Evolutionary conservation across 2,888 invertebrate species (phyloP).

Genomic region (Melanchra persicariae): DNA sequence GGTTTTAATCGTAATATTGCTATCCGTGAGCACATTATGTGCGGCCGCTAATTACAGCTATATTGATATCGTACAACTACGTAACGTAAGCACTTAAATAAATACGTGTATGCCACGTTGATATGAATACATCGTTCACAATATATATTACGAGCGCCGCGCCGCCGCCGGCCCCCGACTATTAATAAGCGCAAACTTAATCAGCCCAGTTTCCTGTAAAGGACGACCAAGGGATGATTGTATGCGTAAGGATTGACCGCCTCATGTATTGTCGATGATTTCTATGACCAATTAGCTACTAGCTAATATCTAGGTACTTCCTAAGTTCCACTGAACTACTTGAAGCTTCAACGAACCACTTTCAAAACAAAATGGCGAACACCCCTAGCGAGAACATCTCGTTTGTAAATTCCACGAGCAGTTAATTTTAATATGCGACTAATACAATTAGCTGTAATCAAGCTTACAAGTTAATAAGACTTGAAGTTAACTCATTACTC

Average conservation of each 20-base stretch:
- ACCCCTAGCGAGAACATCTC: neutral
- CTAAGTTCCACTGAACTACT: neutral
- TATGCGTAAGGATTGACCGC: neutral
- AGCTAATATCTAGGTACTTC: too few relatives aligned
- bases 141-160: slow-evolving; percentile 11
- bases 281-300: too few relatives aligned
- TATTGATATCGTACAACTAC: slow-evolving; percentile 34
- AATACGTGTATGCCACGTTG: neutral
- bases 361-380: slow-evolving; percentile 4
- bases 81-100: slow-evolving; percentile 30
- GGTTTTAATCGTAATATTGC: slow-evolving; percentile 19
- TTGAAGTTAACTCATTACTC: slow-evolving; percentile 55
- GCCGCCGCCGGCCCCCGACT: too few relatives aligned
- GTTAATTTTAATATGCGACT: slow-evolving; percentile 35
- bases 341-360: neutral
- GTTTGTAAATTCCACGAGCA: slow-evolving; percentile 32
- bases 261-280: neutral
- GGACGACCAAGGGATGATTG: slow-evolving; percentile 1
- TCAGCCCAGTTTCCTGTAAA: slow-evolving; percentile 10
- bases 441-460: slow-evolving; percentile 52
- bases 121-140: slow-evolving; percentile 13
- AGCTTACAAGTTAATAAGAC: slow-evolving; percentile 43
- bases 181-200: slow-evolving; percentile 18
- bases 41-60: slow-evolving; percentile 28
- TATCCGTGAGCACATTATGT: slow-evolving; percentile 4